Evolutionary conservation across 2,113 vertebrate species (phyloP).

Genomic region (Onychostoma macrolepis): DNA sequence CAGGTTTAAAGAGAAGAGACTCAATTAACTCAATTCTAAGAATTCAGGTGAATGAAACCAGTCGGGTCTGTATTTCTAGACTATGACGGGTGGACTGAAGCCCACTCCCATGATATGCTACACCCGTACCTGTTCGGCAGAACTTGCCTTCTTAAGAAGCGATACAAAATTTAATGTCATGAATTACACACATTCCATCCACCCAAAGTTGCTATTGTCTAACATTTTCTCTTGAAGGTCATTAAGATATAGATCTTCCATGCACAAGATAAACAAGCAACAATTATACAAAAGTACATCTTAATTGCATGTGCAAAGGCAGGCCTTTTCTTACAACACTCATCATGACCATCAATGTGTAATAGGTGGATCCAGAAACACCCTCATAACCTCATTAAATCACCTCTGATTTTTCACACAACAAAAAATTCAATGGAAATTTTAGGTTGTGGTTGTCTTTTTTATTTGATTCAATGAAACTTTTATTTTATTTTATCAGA

Average conservation of each 20-base stretch:
- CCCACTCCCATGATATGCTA: not conserved
- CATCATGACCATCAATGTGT: not conserved
- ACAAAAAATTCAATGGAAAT: not conserved
- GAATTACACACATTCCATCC: not conserved
- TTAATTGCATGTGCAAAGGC: not conserved
- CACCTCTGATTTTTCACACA: not conserved
- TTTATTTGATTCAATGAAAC: too few relatives aligned
- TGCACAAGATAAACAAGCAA: not conserved
- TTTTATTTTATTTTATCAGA: not conserved
- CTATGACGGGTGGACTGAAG: not conserved
- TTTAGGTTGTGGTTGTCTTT: not conserved
- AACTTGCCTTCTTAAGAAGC: not conserved
- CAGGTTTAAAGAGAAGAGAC: not conserved
- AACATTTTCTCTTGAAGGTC: not conserved
- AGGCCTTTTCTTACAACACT: not conserved
- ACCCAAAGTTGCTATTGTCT: not conserved
- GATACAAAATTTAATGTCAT: not conserved
- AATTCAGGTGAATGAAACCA: not conserved
- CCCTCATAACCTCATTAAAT: not conserved
- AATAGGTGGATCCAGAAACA: slow-evolving; percentile 7
- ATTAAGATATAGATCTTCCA: not conserved
- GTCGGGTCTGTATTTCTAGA: slow-evolving; percentile 12
- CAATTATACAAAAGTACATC: not conserved
- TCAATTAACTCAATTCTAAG: not conserved
- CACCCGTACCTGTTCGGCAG: not conserved